Percentiles rank a stretch among this genome's conserved stretches.
phyloP scores from a whole-genome alignment of 2,888 invertebrate species.

The Drosophila demipolita region DNA sequence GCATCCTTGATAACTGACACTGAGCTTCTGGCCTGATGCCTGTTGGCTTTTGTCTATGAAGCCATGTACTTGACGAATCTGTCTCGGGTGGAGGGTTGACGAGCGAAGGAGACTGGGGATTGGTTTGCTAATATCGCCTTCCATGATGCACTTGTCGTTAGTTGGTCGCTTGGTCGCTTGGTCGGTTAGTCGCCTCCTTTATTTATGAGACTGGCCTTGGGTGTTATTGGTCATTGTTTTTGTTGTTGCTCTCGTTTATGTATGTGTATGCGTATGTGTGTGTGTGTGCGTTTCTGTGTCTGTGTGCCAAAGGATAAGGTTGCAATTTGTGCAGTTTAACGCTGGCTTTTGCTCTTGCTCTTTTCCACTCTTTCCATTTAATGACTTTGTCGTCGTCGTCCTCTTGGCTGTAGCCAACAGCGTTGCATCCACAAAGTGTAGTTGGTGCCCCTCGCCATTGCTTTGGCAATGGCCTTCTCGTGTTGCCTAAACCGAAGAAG shows the following conservation, averaged over 20 bases:
- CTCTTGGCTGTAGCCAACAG: conserved; percentile 35
- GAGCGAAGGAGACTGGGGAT: neutral
- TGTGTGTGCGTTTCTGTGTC: conserved; percentile 22
- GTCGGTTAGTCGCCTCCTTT: conserved; percentile 54
- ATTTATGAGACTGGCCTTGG: conserved; percentile 70
- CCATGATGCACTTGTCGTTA: conserved; percentile 60
- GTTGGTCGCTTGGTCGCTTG: conserved; percentile 42
- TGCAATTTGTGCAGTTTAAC: conserved; percentile 81
- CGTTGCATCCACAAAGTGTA: conserved; percentile 22
- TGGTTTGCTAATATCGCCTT: conserved; percentile 50
- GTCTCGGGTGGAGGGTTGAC: neutral
- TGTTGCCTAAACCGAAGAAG: conserved; percentile 78
- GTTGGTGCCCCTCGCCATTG: neutral
- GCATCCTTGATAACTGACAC: conserved; percentile 28
- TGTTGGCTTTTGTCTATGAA: conserved; percentile 46
- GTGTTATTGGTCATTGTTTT: conserved; percentile 31
- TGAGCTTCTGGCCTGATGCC: conserved; percentile 17
- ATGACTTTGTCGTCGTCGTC: conserved; percentile 78
- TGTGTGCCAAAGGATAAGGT: conserved; percentile 67
- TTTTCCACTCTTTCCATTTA: conserved; percentile 61
- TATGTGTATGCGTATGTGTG: conserved; percentile 10
- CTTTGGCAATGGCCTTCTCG: conserved; percentile 54
- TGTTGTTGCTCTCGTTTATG: conserved; percentile 32
- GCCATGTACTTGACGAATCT: conserved; percentile 49
- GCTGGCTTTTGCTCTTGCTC: conserved; percentile 70